A percentile compares a stretch with the other conserved stretches of the same genome.
phyloP scores from a whole-genome alignment of 2,888 invertebrate genomes.

The Monoplex corrugatus region DNA sequence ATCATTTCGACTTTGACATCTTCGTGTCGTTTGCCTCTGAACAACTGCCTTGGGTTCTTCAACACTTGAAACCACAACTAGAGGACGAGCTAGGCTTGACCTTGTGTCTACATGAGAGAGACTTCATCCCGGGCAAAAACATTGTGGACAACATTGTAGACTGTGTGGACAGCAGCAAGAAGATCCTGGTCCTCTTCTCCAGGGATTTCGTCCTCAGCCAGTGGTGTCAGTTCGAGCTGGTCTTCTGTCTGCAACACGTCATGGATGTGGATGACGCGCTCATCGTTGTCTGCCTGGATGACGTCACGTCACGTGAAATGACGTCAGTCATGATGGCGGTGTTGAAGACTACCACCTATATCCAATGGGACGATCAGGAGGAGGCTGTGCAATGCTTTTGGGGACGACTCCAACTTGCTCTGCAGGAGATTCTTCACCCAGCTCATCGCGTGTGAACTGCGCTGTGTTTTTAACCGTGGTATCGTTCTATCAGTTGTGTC shows the following conservation, averaged over 20 bases:
- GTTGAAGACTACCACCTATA: conserved; percentile 86
- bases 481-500: no score
- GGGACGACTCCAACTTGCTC: not conserved
- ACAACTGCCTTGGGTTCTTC: not conserved
- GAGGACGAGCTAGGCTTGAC: not conserved
- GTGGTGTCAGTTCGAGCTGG: conserved; percentile 63
- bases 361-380: not conserved
- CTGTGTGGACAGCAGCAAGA: not conserved
- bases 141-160: not conserved
- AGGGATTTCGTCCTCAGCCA: conserved; percentile 56
- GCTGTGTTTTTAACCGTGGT: no score
- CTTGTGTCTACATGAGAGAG: not conserved
- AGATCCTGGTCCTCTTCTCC: conserved; percentile 1
- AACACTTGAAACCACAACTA: not conserved
- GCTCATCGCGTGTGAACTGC: no score
- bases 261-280: conserved; percentile 73
- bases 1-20: not conserved
- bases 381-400: not conserved
- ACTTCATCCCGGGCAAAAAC: not conserved
- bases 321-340: conserved; percentile 87
- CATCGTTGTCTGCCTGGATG: conserved; percentile 86
- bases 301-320: conserved; percentile 85
- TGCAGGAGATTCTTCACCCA: not conserved
- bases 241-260: conserved; percentile 52
- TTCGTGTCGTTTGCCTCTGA: not conserved